Percentiles rank a stretch among this genome's conserved stretches.
phyloP scores from a whole-genome alignment of 1,140 invertebrate species.

The Pseudomyrmex pallidus region DNA sequence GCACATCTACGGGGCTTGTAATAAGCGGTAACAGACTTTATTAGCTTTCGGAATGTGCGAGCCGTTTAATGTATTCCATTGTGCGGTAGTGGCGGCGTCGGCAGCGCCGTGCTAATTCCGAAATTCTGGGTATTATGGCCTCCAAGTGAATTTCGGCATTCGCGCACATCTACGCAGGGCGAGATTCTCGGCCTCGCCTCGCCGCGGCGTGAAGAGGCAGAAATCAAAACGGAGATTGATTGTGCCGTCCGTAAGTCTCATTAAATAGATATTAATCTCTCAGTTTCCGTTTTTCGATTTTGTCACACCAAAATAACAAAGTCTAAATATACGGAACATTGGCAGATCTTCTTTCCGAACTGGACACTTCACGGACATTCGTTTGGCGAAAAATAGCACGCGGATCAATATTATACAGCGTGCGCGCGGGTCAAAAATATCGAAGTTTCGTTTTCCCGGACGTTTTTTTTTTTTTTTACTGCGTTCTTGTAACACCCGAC shows the following conservation, averaged over 20 bases:
- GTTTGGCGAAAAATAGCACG: background rate
- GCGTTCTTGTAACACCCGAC: background rate
- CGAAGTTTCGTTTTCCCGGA: background rate
- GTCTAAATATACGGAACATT: background rate
- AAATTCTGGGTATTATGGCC: slow-evolving; percentile 78
- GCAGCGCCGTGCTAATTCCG: slow-evolving; percentile 76
- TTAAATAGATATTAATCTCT: slow-evolving; percentile 7
- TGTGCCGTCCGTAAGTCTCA: slow-evolving; percentile 20
- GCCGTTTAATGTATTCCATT: slow-evolving; percentile 80
- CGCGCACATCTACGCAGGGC: slow-evolving; percentile 50
- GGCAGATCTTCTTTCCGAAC: background rate
- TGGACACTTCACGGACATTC: background rate
- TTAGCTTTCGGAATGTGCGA: slow-evolving; percentile 76
- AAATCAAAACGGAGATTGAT: slow-evolving; percentile 50
- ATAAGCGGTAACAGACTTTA: slow-evolving; percentile 80
- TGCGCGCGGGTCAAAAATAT: background rate
- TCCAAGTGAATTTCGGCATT: slow-evolving; percentile 79
- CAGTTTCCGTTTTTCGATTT: background rate
- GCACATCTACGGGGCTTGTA: slow-evolving; percentile 70
- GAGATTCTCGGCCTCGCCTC: background rate
- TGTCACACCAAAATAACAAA: no score
- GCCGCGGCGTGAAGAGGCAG: background rate
- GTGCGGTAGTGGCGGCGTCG: slow-evolving; percentile 68
- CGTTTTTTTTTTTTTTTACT: background rate
- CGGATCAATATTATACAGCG: background rate